These are phyloP conservation scores for Leptothorax acervorum DNA, from an alignment of 2,888 invertebrate genomes.

Conservation along the genomic window DNA sequence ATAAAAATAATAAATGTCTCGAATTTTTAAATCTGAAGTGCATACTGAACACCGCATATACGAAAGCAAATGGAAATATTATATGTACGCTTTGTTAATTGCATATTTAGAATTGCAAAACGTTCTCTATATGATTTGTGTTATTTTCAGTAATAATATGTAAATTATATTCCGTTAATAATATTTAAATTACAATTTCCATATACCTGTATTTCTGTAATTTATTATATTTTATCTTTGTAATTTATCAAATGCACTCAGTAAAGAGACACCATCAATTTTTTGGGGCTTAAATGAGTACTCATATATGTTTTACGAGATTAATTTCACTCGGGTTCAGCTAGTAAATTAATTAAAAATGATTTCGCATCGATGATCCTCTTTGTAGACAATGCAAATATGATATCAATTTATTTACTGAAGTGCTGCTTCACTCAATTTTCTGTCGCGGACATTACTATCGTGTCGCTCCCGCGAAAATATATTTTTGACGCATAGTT, in stretches of 20 bases:
- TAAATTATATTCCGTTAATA: slow-evolving; percentile 15
- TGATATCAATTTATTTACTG: slow-evolving; percentile 55
- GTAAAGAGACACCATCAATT: slow-evolving; percentile 20
- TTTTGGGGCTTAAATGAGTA: slow-evolving; percentile 35
- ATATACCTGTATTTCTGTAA: neutral
- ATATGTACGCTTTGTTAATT: neutral
- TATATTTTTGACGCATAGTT: slow-evolving; percentile 67
- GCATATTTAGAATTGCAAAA: slow-evolving; percentile 2
- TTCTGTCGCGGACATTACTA: slow-evolving; percentile 52
- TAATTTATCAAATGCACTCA: slow-evolving; percentile 32
- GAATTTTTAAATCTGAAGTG: neutral
- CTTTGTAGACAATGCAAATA: slow-evolving; percentile 56
- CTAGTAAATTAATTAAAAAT: slow-evolving; percentile 56
- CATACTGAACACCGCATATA: neutral
- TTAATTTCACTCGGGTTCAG: slow-evolving; percentile 40
- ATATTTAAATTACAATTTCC: slow-evolving; percentile 30
- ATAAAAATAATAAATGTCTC: neutral
- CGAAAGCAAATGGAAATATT: neutral
- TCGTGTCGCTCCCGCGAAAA: slow-evolving; percentile 47
- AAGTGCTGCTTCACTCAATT: slow-evolving; percentile 54
- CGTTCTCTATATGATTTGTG: neutral
- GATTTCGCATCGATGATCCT: slow-evolving; percentile 46
- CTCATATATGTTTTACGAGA: slow-evolving; percentile 35
- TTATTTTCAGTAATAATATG: slow-evolving; percentile 27
- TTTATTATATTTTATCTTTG: slow-evolving; percentile 32